Evolutionary conservation across 1,140 invertebrate genomes (phyloP).

Genomic region (Habropoda laboriosa): DNA sequence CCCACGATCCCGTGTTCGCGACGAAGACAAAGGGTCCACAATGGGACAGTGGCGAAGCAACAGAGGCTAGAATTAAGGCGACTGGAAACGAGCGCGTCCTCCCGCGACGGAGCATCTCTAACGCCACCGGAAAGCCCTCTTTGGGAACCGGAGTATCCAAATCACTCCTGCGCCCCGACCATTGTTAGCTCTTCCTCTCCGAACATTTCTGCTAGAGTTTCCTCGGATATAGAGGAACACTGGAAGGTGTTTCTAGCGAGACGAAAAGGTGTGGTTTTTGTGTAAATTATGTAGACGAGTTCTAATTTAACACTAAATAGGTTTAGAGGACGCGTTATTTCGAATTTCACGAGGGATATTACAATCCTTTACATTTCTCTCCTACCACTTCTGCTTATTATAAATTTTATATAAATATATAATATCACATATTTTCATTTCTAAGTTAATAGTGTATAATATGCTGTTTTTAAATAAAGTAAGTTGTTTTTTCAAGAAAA

Average conservation of each 20-base stretch:
- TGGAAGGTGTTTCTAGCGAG: slow-evolving; percentile 51
- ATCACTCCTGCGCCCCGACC: slow-evolving; percentile 37
- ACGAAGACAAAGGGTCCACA: slow-evolving; percentile 52
- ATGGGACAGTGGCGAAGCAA: slow-evolving; percentile 40
- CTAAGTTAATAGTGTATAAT: no score
- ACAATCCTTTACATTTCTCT: no score
- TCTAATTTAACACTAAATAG: not conserved
- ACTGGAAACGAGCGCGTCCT: slow-evolving; percentile 9
- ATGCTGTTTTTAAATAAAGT: no score
- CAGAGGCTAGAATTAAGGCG: slow-evolving; percentile 50
- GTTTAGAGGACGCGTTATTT: no score
- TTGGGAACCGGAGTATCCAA: slow-evolving; percentile 48
- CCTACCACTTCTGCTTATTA: no score
- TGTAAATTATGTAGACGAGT: not conserved
- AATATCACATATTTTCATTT: no score
- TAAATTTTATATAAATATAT: no score
- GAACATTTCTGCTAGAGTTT: slow-evolving; percentile 31
- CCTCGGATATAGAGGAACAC: slow-evolving; percentile 43
- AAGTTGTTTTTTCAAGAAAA: no score
- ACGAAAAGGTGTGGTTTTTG: slow-evolving; percentile 62
- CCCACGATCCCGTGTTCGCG: slow-evolving; percentile 51
- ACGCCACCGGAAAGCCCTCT: slow-evolving; percentile 46
- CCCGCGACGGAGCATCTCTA: slow-evolving; percentile 9
- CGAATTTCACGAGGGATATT: no score
- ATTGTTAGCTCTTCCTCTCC: slow-evolving; percentile 39